Percentiles rank a stretch among this genome's conserved stretches.
Evolutionary conservation across 64 coral and sea anemone species (phyloP).

Genomic region (Trachythela sp.): DNA sequence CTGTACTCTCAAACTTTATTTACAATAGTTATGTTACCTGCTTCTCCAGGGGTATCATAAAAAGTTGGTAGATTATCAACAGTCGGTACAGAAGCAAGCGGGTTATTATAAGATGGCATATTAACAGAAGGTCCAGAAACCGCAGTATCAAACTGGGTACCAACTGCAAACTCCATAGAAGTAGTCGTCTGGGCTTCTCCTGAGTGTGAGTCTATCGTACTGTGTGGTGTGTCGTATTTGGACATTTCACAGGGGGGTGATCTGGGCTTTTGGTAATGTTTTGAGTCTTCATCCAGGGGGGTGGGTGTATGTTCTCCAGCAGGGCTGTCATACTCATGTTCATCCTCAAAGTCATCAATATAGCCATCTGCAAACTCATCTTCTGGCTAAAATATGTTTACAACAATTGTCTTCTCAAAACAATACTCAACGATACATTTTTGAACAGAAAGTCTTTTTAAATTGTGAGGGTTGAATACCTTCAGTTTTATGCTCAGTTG

Average conservation of each 20-base stretch:
- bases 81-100: background rate
- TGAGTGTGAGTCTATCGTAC: background rate
- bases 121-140: background rate
- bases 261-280: background rate
- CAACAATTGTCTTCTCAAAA: too few relatives aligned
- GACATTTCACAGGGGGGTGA: background rate
- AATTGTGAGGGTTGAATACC: too few relatives aligned
- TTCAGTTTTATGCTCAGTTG: too few relatives aligned
- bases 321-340: background rate
- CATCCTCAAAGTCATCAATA: background rate
- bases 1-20: too few relatives aligned
- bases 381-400: background rate
- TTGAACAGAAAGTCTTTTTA: too few relatives aligned
- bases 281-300: background rate
- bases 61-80: background rate
- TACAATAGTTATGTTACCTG: too few relatives aligned
- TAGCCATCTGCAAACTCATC: background rate
- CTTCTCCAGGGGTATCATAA: background rate
- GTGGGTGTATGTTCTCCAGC: background rate
- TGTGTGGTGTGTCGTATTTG: background rate
- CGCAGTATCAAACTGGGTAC: background rate
- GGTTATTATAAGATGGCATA: slow-evolving; percentile 9
- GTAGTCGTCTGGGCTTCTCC: background rate
- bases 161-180: background rate
- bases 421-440: too few relatives aligned